Conservation (phyloP, 2,888 invertebrate species). For the Tetragonisca angustula region DNA sequence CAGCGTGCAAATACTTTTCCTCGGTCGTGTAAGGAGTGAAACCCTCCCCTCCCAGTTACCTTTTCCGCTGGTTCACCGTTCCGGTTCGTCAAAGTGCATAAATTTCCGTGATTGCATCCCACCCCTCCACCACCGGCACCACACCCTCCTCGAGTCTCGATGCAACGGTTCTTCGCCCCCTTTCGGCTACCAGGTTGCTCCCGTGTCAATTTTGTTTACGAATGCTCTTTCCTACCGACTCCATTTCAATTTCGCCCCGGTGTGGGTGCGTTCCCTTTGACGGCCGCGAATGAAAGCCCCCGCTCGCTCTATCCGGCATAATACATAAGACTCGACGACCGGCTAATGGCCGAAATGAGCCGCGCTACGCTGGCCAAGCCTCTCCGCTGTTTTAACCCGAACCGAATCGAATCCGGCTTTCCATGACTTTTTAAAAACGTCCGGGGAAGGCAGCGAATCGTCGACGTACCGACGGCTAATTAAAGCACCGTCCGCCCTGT, state of each 20-base stretch:
- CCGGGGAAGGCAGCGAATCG: constrained; percentile 7
- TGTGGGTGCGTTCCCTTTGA: constrained; percentile 46
- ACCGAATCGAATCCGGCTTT: background rate
- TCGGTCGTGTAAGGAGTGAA: constrained; percentile 19
- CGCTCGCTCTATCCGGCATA: constrained; percentile 36
- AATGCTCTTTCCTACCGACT: constrained; percentile 67
- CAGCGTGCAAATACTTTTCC: constrained; percentile 56
- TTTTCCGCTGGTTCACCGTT: constrained; percentile 7
- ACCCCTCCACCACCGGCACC: background rate
- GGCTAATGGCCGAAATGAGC: constrained; percentile 60
- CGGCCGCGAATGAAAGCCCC: constrained; percentile 30
- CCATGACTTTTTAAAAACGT: constrained; percentile 21
- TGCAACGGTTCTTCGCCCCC: constrained; percentile 45
- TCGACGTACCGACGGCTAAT: constrained; percentile 3
- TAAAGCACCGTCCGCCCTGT: background rate
- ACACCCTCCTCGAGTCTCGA: constrained; percentile 1
- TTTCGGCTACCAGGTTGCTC: background rate
- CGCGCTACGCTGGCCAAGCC: background rate
- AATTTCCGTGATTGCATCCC: constrained; percentile 73
- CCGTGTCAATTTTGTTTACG: constrained; percentile 70
- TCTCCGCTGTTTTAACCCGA: background rate
- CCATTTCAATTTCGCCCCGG: constrained; percentile 61
- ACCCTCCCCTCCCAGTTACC: background rate
- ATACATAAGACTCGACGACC: constrained; percentile 49
- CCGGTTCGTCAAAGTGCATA: constrained; percentile 73